Base-by-base conservation (phyloP, 2,113 vertebrate species). In the Malurus alboscapulatus region DNA sequence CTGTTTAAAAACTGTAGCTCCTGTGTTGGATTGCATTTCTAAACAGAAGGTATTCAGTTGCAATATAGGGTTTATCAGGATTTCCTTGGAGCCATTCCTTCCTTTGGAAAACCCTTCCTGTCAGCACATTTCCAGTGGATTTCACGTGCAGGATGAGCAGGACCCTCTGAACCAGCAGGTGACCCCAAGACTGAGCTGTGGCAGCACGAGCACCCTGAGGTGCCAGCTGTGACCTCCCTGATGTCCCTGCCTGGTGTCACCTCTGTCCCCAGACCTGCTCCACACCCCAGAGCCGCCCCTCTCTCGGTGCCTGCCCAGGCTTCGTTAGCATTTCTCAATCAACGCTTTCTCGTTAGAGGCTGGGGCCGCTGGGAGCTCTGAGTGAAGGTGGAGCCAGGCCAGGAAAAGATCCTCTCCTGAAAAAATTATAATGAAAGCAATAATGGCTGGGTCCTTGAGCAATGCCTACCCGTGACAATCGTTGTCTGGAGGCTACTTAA, bases 401-500 rank as follows among this genome's bases (percentile, higher is more conserved):
- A 94, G 85, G 7, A 62, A 83, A 73, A 67, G 91, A 88, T 96
- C 87, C 83, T 91, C 72, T 94, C 79, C 91, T 86, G 93, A 95
- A 95, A 92, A 92, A 95, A 83, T 51, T 71, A 38, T 59, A 94
- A 94, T 89, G 78, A 94, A 94, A 88, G 93, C 96, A 95, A 88
- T 92, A 94, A 83, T 94, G 91, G 93, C 21, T 55, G 68, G 72
- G 79, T 94, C 93, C 95, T 95, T 96, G 94, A 96, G 94, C 92
- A 96, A 94, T 20, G 92, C 90, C 84, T 36, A 78, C 18, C 4
- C 75, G 19, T 85, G 87, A 95, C 93, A 89, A 91, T 92, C 12
- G 45, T 34, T 96, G 95, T 96, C 95, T 91, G 83, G 72, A 92
- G 96, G 96, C 95, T 96, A 96, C 95, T 95, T 94, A 93, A 95